Evolutionary conservation across 2,113 vertebrate species (phyloP).

Genomic region (Nycticebus coucang): DNA sequence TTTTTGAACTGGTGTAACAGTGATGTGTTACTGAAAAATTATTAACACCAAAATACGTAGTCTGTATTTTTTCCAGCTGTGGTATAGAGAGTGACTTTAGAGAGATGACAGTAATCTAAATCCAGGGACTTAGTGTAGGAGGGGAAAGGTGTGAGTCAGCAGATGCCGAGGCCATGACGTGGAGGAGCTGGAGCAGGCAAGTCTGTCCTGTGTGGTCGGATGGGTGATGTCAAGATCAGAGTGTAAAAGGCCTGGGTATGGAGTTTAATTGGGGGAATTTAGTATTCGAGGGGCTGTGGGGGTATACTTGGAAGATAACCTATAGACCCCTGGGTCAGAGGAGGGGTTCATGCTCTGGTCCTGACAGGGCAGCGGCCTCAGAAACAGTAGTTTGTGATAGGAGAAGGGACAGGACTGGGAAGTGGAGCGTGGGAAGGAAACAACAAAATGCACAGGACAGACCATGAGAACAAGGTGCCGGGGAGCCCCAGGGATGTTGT

Average conservation of each 20-base stretch:
- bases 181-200: too few species aligned
- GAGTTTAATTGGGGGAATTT: slow-evolving; percentile 6
- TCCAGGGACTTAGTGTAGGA: not conserved
- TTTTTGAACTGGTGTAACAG: not conserved
- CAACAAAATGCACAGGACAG: not conserved
- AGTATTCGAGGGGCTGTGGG: not conserved
- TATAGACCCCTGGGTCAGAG: not conserved
- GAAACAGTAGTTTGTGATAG: not conserved
- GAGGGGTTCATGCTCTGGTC: not conserved
- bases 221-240: not conserved
- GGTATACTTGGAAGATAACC: not conserved
- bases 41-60: not conserved
- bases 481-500: not conserved
- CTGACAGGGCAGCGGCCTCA: not conserved
- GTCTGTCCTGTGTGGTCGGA: not conserved
- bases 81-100: not conserved
- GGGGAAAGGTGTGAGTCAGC: not conserved
- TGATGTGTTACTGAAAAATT: not conserved
- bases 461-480: not conserved
- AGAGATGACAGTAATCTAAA: not conserved
- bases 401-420: not conserved
- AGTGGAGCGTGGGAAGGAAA: not conserved
- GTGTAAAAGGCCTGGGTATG: not conserved
- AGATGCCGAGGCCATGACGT: too few species aligned
- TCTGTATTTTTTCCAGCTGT: not conserved